Evolutionary conservation across 2,888 invertebrate species (phyloP), one percentile per base, ranked within the genome.

Genomic region (Halictus quadricinctus): DNA sequence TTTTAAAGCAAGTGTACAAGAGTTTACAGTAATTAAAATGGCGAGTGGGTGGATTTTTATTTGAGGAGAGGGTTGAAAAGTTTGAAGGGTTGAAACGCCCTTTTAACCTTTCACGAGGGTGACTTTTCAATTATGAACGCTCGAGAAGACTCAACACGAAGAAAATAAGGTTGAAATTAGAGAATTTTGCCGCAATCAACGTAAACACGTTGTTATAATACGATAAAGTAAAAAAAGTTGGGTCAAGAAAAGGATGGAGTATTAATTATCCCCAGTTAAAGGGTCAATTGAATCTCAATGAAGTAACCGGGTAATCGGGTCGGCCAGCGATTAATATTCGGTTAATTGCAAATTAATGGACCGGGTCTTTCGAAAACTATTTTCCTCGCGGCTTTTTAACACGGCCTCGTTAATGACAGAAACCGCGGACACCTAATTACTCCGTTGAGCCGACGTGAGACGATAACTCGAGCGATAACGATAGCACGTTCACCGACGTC

Each of bases 381-480:
- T 73, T 48, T 29, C 21, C 43, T 43, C 43, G 36, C 15, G 21
- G 21, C n/a, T 66, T 43, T 29, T 50, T 29, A n/a, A 41, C 74
- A 29, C 13, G 18, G 7, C 36, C 29, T 72, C 6, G 79, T 78
- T 76, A 81, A 85, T 73, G 76, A 73, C 54, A 80, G 46, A 75
- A 48, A 75, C 25, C 4, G 36, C 54, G 69, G 29, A 43, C 48
- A 41, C 15, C 74, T 82, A 88, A 88, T 88, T 84, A 76, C 46
- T 36, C 58, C 8, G 54, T 66, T 54, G 43, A n/a, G n/a, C 72
- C 25, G 41, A 2, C 50, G 15, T 25, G 25, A 48, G 36, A 79
- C 48, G 82, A 87, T 88, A 82, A 88, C 77, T 66, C 72, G n/a
- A 12, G 75, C 64, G 82, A 79, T 76, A 85, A 85, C 41, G 46